Percentiles rank a stretch among this genome's conserved stretches.
Evolutionary conservation across 1,140 invertebrate species (phyloP).

Genomic region (Trichomalopsis sarcophagae): DNA sequence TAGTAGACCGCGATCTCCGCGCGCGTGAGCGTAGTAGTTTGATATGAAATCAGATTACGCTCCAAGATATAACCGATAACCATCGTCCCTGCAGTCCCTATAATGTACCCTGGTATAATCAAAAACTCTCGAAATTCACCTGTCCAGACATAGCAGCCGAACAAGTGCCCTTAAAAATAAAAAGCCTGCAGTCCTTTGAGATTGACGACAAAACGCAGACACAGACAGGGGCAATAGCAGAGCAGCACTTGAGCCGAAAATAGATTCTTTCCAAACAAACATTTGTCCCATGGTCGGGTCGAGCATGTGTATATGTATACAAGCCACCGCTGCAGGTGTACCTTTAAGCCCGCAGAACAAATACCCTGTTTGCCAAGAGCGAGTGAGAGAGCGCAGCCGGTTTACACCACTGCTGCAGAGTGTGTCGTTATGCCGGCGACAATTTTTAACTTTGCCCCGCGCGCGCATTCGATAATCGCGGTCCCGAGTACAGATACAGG

Average conservation of each 20-base stretch:
- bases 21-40: too few relatives aligned
- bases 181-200: not conserved
- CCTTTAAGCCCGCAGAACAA: constrained; percentile 12
- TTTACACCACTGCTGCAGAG: not conserved
- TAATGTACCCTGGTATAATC: too few relatives aligned
- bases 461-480: not conserved
- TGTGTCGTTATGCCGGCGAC: not conserved
- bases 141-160: too few relatives aligned
- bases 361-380: constrained; percentile 26
- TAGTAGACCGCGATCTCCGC: not conserved
- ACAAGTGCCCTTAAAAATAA: not conserved
- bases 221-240: too few relatives aligned
- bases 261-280: constrained; percentile 8
- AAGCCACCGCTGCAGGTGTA: constrained; percentile 23
- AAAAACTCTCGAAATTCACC: too few relatives aligned
- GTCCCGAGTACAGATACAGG: not conserved
- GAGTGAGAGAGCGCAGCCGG: not conserved
- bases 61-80: not conserved
- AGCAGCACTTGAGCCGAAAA: not conserved
- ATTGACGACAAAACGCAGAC: not conserved
- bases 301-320: not conserved
- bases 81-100: not conserved
- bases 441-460: not conserved
- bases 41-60: not conserved
- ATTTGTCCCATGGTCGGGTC: constrained; percentile 7